Evolutionary conservation across 2,113 vertebrate genomes (phyloP), one percentile per base, ranked within the genome.

Genomic region (Entelurus aequoreus): DNA sequence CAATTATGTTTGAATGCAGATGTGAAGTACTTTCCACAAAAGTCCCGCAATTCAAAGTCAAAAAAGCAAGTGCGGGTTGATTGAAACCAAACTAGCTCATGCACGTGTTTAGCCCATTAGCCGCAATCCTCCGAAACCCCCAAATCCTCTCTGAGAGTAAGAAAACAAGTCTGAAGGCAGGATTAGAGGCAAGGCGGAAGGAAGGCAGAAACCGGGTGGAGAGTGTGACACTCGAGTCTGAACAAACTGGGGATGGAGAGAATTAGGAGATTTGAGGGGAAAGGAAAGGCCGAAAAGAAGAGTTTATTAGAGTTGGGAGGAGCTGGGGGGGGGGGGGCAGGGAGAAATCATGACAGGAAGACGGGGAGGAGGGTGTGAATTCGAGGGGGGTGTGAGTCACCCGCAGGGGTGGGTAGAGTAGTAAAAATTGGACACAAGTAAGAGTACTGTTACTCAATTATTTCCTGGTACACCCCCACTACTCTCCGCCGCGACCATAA

Each of bases 101-200:
- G 54, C 54, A 19, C 40, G 15, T 42, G 10, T 46, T 46, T 12
- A 46, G 42, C 47, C 74, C 60, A 63, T 81, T 78, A 68, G 64
- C 77, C 75, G 69, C 70, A 79, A 76, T 46, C 66, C 65, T 68
- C 81, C 80, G 70, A 81, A 67, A 68, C 74, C 79, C 57, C 53
- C 60, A 79, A 84, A 84, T 84, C 74, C 70, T 71, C 56, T 68
- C 38, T n/a, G 72, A 62, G 71, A 64, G 68, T 51, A 40, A 52
- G 38, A 4, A 48, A 65, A 54, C 47, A 66, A 51, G 65, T 21
- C 40, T 60, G 74, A 44, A 54, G 63, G 68, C 48, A 65, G 75
- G 78, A 85, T 84, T 82, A 81, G 68, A 63, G 66, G 40, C 10
- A 16, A 57, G 36, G 16, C 5, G 7, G 38, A 42, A 28, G 7